Evolutionary conservation across 2,888 invertebrate species (phyloP).

Genomic region (Diploptera punctata): DNA sequence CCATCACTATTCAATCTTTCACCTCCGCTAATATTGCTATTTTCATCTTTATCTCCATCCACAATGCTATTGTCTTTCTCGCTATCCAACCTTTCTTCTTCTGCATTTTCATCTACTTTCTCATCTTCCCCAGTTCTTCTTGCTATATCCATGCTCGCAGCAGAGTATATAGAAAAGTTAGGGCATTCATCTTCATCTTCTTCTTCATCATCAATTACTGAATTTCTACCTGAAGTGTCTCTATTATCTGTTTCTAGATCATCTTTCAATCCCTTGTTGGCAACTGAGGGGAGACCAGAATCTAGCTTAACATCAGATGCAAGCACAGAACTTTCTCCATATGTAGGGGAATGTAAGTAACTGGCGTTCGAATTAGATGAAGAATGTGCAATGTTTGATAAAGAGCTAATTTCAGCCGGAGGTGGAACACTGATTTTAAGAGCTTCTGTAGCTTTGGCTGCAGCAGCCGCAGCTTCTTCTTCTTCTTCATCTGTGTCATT

Average conservation of each 20-base stretch:
- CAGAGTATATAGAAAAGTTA: conserved; percentile 85
- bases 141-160: conserved; percentile 78
- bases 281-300: conserved; percentile 6
- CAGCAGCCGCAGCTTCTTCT: conserved; percentile 5
- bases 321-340: conserved; percentile 23
- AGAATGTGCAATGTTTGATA: conserved; percentile 1
- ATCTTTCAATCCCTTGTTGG: conserved; percentile 23
- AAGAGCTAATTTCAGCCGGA: conserved; percentile 7
- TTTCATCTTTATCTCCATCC: conserved; percentile 16
- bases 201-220: conserved; percentile 55
- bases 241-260: neutral
- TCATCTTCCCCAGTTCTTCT: conserved; percentile 58
- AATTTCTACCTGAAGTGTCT: neutral
- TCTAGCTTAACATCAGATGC: neutral
- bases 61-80: conserved; percentile 15
- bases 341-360: conserved; percentile 35
- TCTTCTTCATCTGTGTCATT: conserved; percentile 51
- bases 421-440: conserved; percentile 4
- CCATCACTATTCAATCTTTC: neutral
- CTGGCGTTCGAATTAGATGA: conserved; percentile 30
- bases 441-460: neutral
- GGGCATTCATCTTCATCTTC: conserved; percentile 74
- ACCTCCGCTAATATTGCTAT: conserved; percentile 6
- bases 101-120: conserved; percentile 45
- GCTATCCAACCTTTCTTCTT: conserved; percentile 46